Percentiles rank a stretch among this genome's conserved stretches.
phyloP scores from a whole-genome alignment of 1,140 invertebrate species.

The Reticulitermes speratus region DNA sequence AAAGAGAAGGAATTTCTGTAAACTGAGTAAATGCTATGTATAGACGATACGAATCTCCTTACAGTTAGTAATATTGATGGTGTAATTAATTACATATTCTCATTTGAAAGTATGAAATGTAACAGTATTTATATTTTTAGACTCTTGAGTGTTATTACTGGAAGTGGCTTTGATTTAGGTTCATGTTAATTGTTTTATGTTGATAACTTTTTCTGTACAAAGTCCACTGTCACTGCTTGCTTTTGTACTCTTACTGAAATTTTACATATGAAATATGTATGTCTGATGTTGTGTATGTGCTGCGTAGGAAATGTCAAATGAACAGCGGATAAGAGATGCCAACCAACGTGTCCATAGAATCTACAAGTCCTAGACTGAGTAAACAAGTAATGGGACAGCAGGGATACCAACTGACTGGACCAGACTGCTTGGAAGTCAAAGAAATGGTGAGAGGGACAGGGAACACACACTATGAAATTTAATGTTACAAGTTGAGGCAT shows the following conservation, averaged over 20 bases:
- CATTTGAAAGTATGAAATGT: neutral
- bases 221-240: neutral
- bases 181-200: constrained; percentile 3
- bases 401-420: neutral
- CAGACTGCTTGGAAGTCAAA: constrained; percentile 1
- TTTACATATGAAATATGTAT: neutral
- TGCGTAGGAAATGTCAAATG: constrained; percentile 28
- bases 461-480: neutral
- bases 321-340: constrained; percentile 21
- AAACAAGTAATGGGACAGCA: neutral
- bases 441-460: neutral
- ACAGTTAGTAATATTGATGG: neutral
- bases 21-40: neutral
- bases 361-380: constrained; percentile 19
- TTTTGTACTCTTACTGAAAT: constrained; percentile 7
- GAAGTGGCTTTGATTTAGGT: constrained; percentile 15
- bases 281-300: constrained; percentile 20
- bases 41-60: neutral
- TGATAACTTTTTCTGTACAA: neutral
- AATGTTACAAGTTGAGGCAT: neutral
- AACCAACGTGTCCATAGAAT: constrained; percentile 18
- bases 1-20: neutral
- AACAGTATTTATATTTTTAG: neutral
- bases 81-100: neutral
- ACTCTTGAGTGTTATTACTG: neutral